Percentiles rank a stretch among this genome's conserved stretches.
These are phyloP conservation scores for Oplegnathus fasciatus DNA, from an alignment of 2,113 vertebrate species.

Conservation along the genomic window DNA sequence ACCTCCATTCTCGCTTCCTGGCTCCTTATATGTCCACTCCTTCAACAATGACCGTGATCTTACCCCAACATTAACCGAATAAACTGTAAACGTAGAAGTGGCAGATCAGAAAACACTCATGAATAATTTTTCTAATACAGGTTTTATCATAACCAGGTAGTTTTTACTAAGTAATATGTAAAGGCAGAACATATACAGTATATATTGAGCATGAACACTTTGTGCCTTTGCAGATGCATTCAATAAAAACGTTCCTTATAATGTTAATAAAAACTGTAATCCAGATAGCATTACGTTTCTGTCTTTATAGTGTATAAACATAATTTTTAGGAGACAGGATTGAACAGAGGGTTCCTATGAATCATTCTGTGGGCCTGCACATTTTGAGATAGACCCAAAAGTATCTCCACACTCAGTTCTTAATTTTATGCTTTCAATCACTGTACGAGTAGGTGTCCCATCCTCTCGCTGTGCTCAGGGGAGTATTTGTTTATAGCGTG, in stretches of 20 bases:
- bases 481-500: constrained; percentile 73
- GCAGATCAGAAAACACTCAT: no score
- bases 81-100: no score
- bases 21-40: no score
- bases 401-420: background rate
- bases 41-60: no score
- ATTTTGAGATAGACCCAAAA: background rate
- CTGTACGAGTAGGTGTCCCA: constrained; percentile 23
- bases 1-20: no score
- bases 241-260: no score
- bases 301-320: background rate
- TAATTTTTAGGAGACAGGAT: background rate
- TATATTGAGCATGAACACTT: no score
- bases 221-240: background rate
- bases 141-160: no score
- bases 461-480: constrained; percentile 50
- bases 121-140: no score
- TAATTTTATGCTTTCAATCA: constrained; percentile 22
- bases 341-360: background rate
- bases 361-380: background rate
- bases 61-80: no score
- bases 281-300: background rate
- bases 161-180: no score
- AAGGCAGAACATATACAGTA: no score
- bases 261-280: background rate